phyloP scores from a whole-genome alignment of 2,113 vertebrate genomes.

The Poeciliopsis prolifica region DNA sequence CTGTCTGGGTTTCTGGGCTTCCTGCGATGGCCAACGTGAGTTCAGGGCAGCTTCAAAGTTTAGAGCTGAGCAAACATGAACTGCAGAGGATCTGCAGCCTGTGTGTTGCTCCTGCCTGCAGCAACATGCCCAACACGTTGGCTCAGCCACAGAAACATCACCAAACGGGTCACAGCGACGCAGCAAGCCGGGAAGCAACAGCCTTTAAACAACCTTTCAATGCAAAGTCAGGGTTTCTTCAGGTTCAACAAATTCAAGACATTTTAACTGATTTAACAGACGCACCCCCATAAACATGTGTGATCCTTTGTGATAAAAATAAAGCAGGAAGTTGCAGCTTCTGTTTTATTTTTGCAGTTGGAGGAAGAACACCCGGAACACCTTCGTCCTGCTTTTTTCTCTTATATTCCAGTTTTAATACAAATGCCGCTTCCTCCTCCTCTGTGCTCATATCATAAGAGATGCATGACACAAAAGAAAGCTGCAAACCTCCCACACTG shows the following conservation, averaged over 20 bases:
- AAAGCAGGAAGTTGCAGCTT: slow-evolving; percentile 39
- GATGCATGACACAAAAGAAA: slow-evolving; percentile 1
- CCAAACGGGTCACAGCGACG: not conserved
- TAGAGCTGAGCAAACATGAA: not conserved
- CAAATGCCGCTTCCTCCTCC: not conserved
- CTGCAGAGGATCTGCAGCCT: no score
- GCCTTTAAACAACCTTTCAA: not conserved
- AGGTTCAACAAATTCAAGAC: not conserved
- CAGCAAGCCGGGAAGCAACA: not conserved
- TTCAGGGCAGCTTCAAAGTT: not conserved
- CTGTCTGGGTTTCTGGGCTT: not conserved
- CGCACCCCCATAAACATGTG: slow-evolving; percentile 2
- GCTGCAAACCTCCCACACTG: slow-evolving; percentile 10
- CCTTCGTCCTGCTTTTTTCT: not conserved
- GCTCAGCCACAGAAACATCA: not conserved
- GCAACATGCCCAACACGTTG: not conserved
- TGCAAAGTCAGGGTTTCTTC: not conserved
- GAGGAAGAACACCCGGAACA: not conserved
- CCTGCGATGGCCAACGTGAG: not conserved
- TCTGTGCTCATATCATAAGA: not conserved
- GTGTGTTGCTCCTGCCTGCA: not conserved
- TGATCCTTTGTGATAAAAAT: slow-evolving; percentile 24
- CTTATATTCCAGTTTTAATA: not conserved
- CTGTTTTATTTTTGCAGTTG: slow-evolving; percentile 12
- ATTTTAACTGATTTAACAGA: not conserved